phyloP scores from a whole-genome alignment of 2,888 invertebrate species.

The Sesia bembeciformis region DNA sequence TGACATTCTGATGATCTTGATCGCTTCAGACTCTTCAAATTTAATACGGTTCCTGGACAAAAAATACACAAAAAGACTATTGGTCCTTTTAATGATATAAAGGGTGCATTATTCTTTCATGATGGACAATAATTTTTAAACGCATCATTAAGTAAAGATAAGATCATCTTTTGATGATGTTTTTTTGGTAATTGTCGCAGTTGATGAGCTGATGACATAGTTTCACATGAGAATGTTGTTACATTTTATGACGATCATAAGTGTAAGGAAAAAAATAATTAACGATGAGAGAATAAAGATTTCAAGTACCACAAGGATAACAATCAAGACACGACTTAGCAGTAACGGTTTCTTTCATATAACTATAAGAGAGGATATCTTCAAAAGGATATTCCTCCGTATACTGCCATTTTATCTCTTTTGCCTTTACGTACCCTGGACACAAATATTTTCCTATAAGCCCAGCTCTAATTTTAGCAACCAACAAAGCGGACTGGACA shows the following conservation, averaged over 20 bases:
- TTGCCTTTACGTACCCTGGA: too few relatives aligned
- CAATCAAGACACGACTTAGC: too few relatives aligned
- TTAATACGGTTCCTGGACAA: slow-evolving; percentile 29
- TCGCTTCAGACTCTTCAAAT: slow-evolving; percentile 25
- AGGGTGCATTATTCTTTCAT: slow-evolving; percentile 18
- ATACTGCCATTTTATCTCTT: too few relatives aligned
- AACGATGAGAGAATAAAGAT: too few relatives aligned
- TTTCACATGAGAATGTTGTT: slow-evolving; percentile 11
- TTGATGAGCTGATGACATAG: slow-evolving; percentile 5
- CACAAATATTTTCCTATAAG: too few relatives aligned
- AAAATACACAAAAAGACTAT: slow-evolving; percentile 26
- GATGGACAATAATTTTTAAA: slow-evolving; percentile 49
- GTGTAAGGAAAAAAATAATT: too few relatives aligned
- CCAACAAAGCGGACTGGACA: slow-evolving; percentile 40
- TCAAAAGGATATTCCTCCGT: too few relatives aligned
- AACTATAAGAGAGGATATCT: too few relatives aligned
- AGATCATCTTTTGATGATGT: slow-evolving; percentile 31
- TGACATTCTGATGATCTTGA: slow-evolving; percentile 39
- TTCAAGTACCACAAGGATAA: too few relatives aligned
- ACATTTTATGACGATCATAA: neutral
- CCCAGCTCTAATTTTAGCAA: too few relatives aligned
- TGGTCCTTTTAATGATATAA: slow-evolving; percentile 31
- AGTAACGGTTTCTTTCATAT: too few relatives aligned
- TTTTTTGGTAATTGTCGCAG: slow-evolving; percentile 14
- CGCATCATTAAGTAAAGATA: slow-evolving; percentile 61